Base-by-base conservation (phyloP, 2,888 invertebrate species). In the Ditylenchus weischeri region DNA sequence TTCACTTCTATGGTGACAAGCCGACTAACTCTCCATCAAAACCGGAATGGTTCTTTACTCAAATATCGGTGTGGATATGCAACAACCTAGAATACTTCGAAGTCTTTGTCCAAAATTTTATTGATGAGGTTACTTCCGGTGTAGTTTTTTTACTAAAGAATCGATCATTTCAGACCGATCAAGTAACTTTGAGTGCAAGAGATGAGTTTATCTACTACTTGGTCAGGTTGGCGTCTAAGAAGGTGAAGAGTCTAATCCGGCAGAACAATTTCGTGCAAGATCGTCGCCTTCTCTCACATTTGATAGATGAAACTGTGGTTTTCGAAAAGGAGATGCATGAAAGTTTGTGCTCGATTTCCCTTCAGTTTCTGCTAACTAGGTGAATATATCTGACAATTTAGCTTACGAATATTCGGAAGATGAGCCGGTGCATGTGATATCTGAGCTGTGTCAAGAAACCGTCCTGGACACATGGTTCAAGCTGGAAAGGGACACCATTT, bases 241-340 rank as follows among this genome's bases (percentile, higher is more conserved):
- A 85, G 74, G 78, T 86, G 70, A 69, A 73, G 6, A 64, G 71
- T 15, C 84, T 85, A 68, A 58, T 85, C 7, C 78, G 79, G 18
- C 62, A 84, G 35, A 72, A 65, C n/a, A 51, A 64, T 7, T 72
- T 84, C 74, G 79, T 83, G 67, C 82, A 84, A 70, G 84, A 85
- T 58, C 79, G 79, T 60, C 57, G 49, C 0, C 75, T 80, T 58
- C 84, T 85, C 72, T 83, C 84, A 1, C 85, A 86, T 75, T 75
- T 85, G 61, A 78, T 85, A n/a, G 85, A 86, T 69, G 85, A 85
- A 73, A 78, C 83, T 3, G 75, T 85, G 65, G 69, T 82, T 50
- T 86, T 86, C 79, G 84, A 84, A 36, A 67, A 67, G 47, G 74
- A 76, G 43, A 62, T 76, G 43, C 43, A 43, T 43, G 43, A 43